Base-by-base conservation (phyloP, 2,888 invertebrate genomes). In the Drosophila neutralis region DNA sequence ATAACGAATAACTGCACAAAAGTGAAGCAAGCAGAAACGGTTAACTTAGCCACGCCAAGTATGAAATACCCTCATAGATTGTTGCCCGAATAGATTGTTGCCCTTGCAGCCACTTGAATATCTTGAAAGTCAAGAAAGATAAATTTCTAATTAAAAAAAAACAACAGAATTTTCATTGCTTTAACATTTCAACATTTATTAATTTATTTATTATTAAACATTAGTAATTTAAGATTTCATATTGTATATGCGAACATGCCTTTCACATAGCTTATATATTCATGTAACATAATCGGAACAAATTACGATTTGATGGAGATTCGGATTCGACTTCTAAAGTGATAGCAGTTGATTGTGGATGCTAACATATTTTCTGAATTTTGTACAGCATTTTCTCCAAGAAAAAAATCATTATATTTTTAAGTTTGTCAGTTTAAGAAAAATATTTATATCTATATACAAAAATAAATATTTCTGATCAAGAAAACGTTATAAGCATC, bases 1-100 rank as follows among this genome's bases (percentile, higher is more conserved):
- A 42, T 57, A 63, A 59, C 66, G 48, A 48, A 51, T 66, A 48
- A 38, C 54, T 35, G 62, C 38, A 58, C 54, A 35, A 24, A 18
- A 24, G 18, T 24, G 24, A 54, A 35, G 7, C 18, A 8, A n/a
- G 13, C 27, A 4, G 15, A 3, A 21, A 42, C n/a, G 21, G 38
- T 15, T n/a, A 40, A 21, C 21, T 7, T 24, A 15, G 15, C 45
- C 24, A 24, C 24, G 24, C 24, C 24, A 45, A 45, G 15, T 15
- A 45, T 24, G 2, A 8, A 15, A 24, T 45, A 45, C 45, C 15
- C 45, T 45, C 1, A 21, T 21, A 21, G 21, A 21, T 21, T 21
- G 21, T 21, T 21, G 21, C 4, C 21, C 21, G 33, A 6, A 4
- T 21, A 6, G 42, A 7, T 42, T 42, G 13, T 13, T 42, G 11